Evolutionary conservation across 2,888 invertebrate genomes (phyloP).

Genomic region (Orchesellides sinensis): DNA sequence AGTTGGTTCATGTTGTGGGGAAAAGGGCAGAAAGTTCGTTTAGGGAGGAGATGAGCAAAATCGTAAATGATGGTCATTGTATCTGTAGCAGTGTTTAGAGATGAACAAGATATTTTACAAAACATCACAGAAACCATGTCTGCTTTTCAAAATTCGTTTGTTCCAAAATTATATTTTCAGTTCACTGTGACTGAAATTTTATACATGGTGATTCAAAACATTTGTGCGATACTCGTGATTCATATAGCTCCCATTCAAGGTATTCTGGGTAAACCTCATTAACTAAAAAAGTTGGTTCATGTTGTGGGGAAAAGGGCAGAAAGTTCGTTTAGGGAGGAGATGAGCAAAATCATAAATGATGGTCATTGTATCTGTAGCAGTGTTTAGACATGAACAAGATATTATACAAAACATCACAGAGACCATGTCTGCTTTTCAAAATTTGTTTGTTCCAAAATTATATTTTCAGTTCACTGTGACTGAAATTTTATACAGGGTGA

Average conservation of each 20-base stretch:
- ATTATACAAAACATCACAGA: not conserved
- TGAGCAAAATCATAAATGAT: not conserved
- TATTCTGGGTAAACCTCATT: conserved; percentile 40
- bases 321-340: conserved; percentile 4
- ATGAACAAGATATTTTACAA: not conserved
- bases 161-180: too few relatives aligned
- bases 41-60: not conserved
- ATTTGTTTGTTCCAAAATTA: too few relatives aligned
- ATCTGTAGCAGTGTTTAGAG: not conserved
- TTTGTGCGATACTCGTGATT: too few relatives aligned
- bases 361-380: not conserved
- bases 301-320: conserved; percentile 28
- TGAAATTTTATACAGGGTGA: too few relatives aligned
- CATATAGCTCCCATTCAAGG: not conserved
- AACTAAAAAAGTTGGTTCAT: conserved; percentile 42
- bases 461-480: too few relatives aligned
- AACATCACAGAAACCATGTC: too few relatives aligned
- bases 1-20: conserved; percentile 34
- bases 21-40: conserved; percentile 17
- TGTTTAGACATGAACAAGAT: not conserved
- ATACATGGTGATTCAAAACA: too few relatives aligned
- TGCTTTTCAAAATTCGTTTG: too few relatives aligned
- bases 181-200: too few relatives aligned
- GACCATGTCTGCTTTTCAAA: too few relatives aligned
- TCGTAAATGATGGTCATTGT: not conserved